Conservation (phyloP, 2,888 invertebrate genomes). For the Gerris lacustris region DNA sequence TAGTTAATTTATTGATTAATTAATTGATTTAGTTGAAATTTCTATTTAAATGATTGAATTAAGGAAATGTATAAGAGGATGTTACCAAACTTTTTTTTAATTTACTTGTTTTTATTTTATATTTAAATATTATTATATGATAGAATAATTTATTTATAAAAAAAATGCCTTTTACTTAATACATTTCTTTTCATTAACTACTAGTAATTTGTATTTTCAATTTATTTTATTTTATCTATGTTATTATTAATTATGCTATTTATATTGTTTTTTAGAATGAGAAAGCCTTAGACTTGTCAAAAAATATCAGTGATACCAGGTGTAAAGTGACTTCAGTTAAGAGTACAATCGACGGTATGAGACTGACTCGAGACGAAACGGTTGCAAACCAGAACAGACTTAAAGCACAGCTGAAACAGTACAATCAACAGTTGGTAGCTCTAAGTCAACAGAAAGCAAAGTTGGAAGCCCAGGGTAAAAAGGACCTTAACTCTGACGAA, state of each 20-base stretch:
- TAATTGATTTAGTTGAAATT: too few species aligned
- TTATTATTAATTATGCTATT: background rate
- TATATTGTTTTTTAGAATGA: slow-evolving; percentile 42
- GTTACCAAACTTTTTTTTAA: too few species aligned
- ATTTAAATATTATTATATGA: too few species aligned
- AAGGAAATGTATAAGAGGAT: too few species aligned
- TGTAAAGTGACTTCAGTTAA: slow-evolving; percentile 83
- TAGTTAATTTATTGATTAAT: too few species aligned
- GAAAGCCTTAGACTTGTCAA: slow-evolving; percentile 64
- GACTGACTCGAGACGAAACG: slow-evolving; percentile 76
- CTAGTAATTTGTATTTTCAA: too few species aligned
- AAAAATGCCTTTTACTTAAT: too few species aligned
- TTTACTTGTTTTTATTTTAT: too few species aligned
- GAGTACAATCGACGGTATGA: slow-evolving; percentile 75
- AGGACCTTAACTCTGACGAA: slow-evolving; percentile 39
- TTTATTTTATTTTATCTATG: too few species aligned
- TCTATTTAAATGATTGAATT: too few species aligned
- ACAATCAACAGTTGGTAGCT: slow-evolving; percentile 59
- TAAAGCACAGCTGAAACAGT: slow-evolving; percentile 69
- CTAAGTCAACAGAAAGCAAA: slow-evolving; percentile 73
- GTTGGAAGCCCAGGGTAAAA: slow-evolving; percentile 57
- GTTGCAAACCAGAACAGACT: slow-evolving; percentile 54
- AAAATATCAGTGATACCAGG: slow-evolving; percentile 68
- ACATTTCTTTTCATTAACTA: too few species aligned
- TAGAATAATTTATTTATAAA: too few species aligned